Evolutionary conservation across 1,140 invertebrate species (phyloP), one percentile per base, ranked within the genome.

Genomic region (Archegozetes longisetosus): DNA sequence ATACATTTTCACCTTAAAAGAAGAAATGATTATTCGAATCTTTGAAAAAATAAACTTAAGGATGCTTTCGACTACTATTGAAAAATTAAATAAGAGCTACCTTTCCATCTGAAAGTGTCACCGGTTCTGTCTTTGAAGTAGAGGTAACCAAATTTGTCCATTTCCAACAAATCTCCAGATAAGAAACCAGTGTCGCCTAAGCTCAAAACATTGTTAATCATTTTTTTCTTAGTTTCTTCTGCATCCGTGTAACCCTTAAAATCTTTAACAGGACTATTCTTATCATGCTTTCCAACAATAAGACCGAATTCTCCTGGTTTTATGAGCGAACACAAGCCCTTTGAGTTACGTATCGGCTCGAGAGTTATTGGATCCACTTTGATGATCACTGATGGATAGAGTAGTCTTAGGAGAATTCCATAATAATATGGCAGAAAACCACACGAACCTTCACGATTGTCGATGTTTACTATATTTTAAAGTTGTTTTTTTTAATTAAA

Each of bases 221-320:
- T 74, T 74, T 99, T 98, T 72, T 94, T 97, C 46, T 84, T 80
- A 0, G 91, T 94, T 6, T 93, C 94, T 53, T 82, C 80, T 68
- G 88, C 80, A 73, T 95, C 90, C 1, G 94, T 88, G 71, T 98
- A 98, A 20, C 95, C 79, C 54, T 78, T 77, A 71, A 81, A 82
- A 23, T 71, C 67, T 9, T 76, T 67, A 20, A 78, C 57, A 26
- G 77, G 76, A 66, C 78, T 73, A 46, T 71, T 70, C n/a, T 82
- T 80, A n/a, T 86, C 78, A 64, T 98, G 98, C 76, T 94, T 94
- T 1, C 93, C 95, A 52, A 98, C 87, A 69, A 99, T 89, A 56
- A 94, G 91, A 47, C 95, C 95, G 0, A 89, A 85, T 73, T 98
- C 93, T 66, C 88, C 82, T 72, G 78, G 70, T 67, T 74, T 67